Evolutionary conservation across 2,797 vertebrate genomes (phyloP).

Genomic region (Cuniculus paca): DNA sequence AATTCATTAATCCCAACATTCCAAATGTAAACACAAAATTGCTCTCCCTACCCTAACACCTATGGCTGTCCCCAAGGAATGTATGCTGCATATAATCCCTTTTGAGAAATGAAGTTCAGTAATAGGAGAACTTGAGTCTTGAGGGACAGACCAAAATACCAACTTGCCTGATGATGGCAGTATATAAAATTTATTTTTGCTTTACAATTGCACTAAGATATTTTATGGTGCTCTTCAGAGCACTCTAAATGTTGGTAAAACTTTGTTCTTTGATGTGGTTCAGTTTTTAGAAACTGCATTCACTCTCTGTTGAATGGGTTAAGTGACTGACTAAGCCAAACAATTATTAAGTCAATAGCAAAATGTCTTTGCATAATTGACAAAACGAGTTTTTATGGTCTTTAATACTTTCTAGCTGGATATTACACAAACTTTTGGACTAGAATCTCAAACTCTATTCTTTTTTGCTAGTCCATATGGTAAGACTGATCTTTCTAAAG

Average conservation of each 20-base stretch:
- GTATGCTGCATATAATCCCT: not conserved
- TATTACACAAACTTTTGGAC: not conserved
- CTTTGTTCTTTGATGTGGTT: not conserved
- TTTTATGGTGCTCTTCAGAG: not conserved
- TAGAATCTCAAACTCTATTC: not conserved
- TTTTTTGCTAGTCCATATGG: not conserved
- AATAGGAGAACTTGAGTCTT: not conserved
- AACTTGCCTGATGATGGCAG: not conserved
- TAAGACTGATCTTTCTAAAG: not conserved
- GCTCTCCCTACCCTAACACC: not conserved
- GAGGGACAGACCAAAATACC: not conserved
- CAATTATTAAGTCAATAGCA: not conserved
- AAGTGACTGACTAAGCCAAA: not conserved
- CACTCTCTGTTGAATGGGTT: not conserved
- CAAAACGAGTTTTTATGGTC: not conserved
- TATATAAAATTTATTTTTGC: not conserved
- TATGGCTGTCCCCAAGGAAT: not conserved
- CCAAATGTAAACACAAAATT: not conserved
- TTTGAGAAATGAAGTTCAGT: not conserved
- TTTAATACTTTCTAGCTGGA: not conserved
- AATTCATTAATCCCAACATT: not conserved
- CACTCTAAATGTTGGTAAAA: not conserved
- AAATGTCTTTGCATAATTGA: not conserved
- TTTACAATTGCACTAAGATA: not conserved
- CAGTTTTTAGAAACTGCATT: conserved; percentile 18